Conservation (phyloP, 2,888 invertebrate species). For the Spisula solida region DNA sequence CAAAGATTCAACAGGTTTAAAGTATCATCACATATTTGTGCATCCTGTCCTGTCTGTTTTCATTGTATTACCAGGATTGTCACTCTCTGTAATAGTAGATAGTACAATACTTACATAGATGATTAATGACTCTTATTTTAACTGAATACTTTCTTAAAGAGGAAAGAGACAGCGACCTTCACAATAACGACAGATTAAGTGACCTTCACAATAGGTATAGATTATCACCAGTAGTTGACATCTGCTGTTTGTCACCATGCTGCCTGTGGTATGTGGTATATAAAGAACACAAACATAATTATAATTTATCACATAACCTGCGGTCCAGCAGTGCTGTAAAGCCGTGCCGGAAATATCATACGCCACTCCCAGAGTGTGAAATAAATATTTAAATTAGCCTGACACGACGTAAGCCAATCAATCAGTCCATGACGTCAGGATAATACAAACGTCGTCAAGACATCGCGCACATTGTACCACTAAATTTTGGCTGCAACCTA, state of each 20-base stretch:
- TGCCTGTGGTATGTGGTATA: too few species aligned
- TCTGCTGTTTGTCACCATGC: neutral
- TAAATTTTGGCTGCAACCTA: too few species aligned
- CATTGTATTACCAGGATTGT: neutral
- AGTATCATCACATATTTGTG: neutral
- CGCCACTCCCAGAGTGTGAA: too few species aligned
- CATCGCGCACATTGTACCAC: too few species aligned
- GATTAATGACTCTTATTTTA: neutral
- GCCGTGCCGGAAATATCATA: too few species aligned
- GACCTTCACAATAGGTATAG: neutral
- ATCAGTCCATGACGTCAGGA: too few species aligned
- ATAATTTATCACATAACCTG: too few species aligned
- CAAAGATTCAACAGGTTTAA: neutral
- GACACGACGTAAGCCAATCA: too few species aligned
- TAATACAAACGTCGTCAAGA: too few species aligned
- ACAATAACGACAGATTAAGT: neutral
- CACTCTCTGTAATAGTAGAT: neutral
- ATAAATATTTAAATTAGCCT: too few species aligned
- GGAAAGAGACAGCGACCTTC: neutral
- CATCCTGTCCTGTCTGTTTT: neutral
- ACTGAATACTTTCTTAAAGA: neutral
- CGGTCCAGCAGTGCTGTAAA: too few species aligned
- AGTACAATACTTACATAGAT: neutral
- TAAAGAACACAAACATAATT: too few species aligned
- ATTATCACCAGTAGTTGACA: neutral